Evolutionary conservation across 2,113 vertebrate genomes (phyloP), one percentile per base, ranked within the genome.

Genomic region (Larimichthys crocea): DNA sequence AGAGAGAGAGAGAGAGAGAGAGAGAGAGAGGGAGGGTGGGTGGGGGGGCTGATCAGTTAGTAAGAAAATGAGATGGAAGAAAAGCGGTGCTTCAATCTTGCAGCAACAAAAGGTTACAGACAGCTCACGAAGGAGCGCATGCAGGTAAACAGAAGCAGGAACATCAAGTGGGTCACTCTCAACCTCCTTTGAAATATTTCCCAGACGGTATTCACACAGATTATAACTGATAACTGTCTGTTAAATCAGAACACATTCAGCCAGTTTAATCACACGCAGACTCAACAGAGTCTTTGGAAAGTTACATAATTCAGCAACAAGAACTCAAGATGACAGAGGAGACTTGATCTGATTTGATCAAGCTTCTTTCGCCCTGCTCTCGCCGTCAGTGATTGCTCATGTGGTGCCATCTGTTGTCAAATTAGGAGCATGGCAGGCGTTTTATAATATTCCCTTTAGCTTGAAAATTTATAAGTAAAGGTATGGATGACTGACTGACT

Each of bases 351-450:
- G 42, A 64, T 62, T 15, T 57, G 19, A 71, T 50, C 20, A 1
- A 10, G 31, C 49, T 17, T 48, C 24, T 16, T 15, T n/a, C 10
- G 2, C 6, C 5, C 14, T 42, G 57, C 24, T 22, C 26, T 60
- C 62, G 29, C 12, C n/a, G 10, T 31, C 29, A 76, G 29, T 44
- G 61, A 70, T 16, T 65, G 86, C 55, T 86, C 72, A 44, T 61
- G 20, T 89, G 69, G 65, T 68, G 89, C 89, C 92, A 88, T 50
- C 90, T 92, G 56, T 57, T 86, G 91, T 74, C 70, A 68, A 5
- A 2, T 69, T 7, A 19, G 40, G 3, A 16, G 26, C 79, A 92
- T 35, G 24, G 55, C 91, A 90, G 56, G 7, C 20, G 24, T 57
- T 76, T 62, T 60, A 42, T 53, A 42, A 59, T 60, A 31, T 53